A percentile compares a stretch with the other conserved stretches of the same genome.
Evolutionary conservation across 1,140 invertebrate species (phyloP).

Genomic region (Homarus americanus): DNA sequence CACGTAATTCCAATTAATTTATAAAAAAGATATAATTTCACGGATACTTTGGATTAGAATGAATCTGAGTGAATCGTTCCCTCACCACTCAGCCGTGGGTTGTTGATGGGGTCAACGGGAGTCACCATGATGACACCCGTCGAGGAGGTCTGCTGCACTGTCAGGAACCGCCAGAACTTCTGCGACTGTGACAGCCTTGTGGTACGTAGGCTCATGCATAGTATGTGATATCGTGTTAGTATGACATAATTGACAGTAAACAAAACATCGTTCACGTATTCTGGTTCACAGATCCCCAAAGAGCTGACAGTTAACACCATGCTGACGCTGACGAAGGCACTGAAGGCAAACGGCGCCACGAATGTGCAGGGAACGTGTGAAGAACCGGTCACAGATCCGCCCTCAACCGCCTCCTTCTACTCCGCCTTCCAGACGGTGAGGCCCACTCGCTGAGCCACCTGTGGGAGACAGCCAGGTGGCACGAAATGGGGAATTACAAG

Average conservation of each 20-base stretch:
- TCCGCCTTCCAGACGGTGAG: constrained; percentile 10
- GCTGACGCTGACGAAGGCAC: constrained; percentile 16
- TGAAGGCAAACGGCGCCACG: background rate
- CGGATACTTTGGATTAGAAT: too few relatives aligned
- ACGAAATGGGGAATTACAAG: too few relatives aligned
- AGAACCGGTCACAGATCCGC: background rate
- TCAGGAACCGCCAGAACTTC: constrained; percentile 10
- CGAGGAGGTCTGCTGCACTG: constrained; percentile 30
- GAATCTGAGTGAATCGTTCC: too few relatives aligned
- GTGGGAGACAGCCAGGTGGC: too few relatives aligned
- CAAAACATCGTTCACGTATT: too few relatives aligned
- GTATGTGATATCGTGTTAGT: background rate
- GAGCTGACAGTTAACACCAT: constrained; percentile 25
- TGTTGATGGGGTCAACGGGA: background rate
- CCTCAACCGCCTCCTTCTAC: constrained; percentile 40
- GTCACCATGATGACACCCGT: constrained; percentile 12
- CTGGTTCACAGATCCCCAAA: constrained; percentile 25
- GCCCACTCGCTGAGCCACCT: constrained; percentile 8
- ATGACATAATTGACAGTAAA: too few relatives aligned
- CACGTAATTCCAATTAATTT: too few relatives aligned
- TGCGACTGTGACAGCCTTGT: constrained; percentile 27
- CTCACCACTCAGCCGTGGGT: background rate
- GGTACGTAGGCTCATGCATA: background rate
- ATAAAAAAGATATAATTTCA: too few relatives aligned
- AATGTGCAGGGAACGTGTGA: constrained; percentile 8